A percentile compares a stretch with the other conserved stretches of the same genome.
Evolutionary conservation across 2,888 invertebrate species (phyloP).

Genomic region (Agrochola lota): DNA sequence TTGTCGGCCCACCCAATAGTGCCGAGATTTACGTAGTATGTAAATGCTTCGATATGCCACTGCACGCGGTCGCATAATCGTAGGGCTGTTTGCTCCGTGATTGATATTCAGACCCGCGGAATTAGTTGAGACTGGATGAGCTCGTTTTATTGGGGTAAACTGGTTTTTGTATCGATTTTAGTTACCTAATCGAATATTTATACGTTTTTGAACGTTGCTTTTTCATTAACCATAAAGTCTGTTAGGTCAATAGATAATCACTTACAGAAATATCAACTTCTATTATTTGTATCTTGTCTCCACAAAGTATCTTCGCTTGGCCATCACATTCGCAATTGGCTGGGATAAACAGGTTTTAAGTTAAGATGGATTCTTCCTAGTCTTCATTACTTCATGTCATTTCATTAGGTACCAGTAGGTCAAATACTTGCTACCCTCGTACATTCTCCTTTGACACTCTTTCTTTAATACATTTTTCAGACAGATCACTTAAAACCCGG

Average conservation of each 20-base stretch:
- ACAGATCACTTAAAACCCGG: constrained; percentile 45
- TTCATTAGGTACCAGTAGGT: neutral
- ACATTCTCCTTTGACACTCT: constrained; percentile 11
- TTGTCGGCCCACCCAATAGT: constrained; percentile 86
- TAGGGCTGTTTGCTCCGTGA: constrained; percentile 78
- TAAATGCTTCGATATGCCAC: constrained; percentile 85
- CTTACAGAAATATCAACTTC: neutral
- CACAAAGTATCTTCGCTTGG: neutral
- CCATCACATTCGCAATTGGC: neutral
- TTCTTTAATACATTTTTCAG: constrained; percentile 15
- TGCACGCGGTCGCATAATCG: constrained; percentile 85
- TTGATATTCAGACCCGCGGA: constrained; percentile 79
- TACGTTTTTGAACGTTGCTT: neutral
- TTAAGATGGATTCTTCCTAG: neutral
- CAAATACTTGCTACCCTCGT: neutral
- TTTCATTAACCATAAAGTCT: neutral
- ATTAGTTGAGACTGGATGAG: constrained; percentile 65
- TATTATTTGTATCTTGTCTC: neutral
- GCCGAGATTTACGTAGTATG: constrained; percentile 81
- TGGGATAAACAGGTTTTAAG: neutral
- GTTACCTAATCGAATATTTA: constrained; percentile 1
- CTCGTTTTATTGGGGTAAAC: constrained; percentile 47
- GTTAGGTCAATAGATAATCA: neutral
- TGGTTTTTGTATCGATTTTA: constrained; percentile 11
- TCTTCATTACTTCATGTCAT: neutral